Base-by-base conservation (phyloP, 2,113 vertebrate genomes). In the Callipepla californica region DNA sequence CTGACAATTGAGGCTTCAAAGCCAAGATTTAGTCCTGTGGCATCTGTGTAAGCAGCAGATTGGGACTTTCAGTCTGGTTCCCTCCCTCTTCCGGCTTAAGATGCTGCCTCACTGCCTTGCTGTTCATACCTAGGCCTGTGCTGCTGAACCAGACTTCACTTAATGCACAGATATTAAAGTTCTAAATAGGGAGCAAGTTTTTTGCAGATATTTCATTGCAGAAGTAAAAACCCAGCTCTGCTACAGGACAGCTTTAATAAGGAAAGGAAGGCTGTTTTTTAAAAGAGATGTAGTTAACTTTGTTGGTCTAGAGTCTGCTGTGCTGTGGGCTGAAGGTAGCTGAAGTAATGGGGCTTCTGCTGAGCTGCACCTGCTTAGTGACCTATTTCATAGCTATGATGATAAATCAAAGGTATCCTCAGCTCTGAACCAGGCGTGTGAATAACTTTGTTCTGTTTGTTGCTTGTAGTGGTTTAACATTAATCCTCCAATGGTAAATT, bases 251-350 rank as follows among this genome's bases (percentile, higher is more conserved):
- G 45, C 21, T 94, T 42, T 57, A 51, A 38, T 86, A 70, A 90
- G 65, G 63, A 85, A 77, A 90, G 65, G 88, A 94, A 87, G 76
- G 7, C 7, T 19, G 13, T 74, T 87, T 88, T 88, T 78, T 38
- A 38, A 90, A n/a, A 85, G 53, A 32, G 77, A 34, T 21, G 34
- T 38, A 80, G 70, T 58, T 85, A 73, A 82, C 53, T 81, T 51
- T 40, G 34, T 77, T 77, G 87, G 48, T 47, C 80, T 89, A 28
- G 80, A 50, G 44, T 90, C 19, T 87, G 76, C 81, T 50, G 3
- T 62, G 45, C 26, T 45, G 38, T 63, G 34, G 76, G 72, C 38
- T 90, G 26, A 90, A 82, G 45, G 53, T 74, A 21, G 30, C 36
- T 38, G 61, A 82, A 88, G 65, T 63, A 74, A 40, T 36, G 22